Evolutionary conservation across 2,888 invertebrate genomes (phyloP), one percentile per base, ranked within the genome.

Genomic region (Zelleria hepariella): DNA sequence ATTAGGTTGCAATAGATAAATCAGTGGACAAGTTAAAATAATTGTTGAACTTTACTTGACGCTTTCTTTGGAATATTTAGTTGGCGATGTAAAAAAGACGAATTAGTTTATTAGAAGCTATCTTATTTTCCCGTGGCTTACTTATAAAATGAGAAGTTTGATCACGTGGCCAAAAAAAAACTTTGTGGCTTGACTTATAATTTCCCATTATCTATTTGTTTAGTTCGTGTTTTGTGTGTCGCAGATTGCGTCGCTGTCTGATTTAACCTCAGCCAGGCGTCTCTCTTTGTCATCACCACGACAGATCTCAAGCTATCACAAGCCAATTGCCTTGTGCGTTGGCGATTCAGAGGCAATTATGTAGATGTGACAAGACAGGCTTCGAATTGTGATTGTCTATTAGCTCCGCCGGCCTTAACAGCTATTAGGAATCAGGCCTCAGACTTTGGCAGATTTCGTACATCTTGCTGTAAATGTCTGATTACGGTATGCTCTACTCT

Each of bases 291-390:
- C 10, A 32, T 32, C 32, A 5, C 32, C 6, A 15, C 32, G 32
- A 15, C 4, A 15, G 32, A 15, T 42, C 32, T 42, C 15, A 42
- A 42, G 32, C 32, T 42, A 42, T 15, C 15, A 15, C 32, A n/a
- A n/a, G 15, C 15, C 32, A 15, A 0, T 0, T 1, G 15, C 2
- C 32, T 42, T 42, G 32, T 42, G 32, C 32, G 15, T 42, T 42
- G 32, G 15, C 15, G 10, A 42, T 21, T 20, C 51, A 20, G n/a
- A 25, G 53, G 18, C 55, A 55, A 55, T 55, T 55, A 55, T 55
- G 55, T 27, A 55, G 55, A 55, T 55, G 55, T 55, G 55, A 55
- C 55, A 32, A 55, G 55, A 55, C 55, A 27, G 21, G 55, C 55
- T 32, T 32, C 20, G 32, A 27, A 32, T 55, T 55, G 55, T 55